These are phyloP conservation scores for Dolomedes plantarius DNA, from an alignment of 2,888 invertebrate species.

Conservation along the genomic window DNA sequence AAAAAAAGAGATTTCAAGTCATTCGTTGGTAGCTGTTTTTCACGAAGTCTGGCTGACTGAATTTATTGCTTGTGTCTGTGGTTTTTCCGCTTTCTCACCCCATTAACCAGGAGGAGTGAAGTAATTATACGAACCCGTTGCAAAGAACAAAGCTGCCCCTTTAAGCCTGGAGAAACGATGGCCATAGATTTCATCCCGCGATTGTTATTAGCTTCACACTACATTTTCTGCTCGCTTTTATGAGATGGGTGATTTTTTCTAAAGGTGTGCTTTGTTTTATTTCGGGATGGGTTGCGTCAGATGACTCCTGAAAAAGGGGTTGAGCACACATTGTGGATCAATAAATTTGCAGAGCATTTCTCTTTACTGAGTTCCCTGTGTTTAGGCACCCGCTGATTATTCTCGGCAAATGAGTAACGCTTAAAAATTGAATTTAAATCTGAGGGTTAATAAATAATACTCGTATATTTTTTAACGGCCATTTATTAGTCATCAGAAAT, in stretches of 20 bases:
- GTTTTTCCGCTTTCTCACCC: slow-evolving; percentile 48
- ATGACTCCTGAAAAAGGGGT: background rate
- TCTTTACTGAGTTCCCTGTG: no score
- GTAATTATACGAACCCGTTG: slow-evolving; percentile 36
- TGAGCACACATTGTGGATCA: background rate
- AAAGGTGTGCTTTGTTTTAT: slow-evolving; percentile 3
- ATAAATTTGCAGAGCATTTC: background rate
- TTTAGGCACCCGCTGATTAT: no score
- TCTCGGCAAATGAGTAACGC: no score
- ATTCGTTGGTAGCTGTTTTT: background rate
- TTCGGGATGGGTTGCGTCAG: background rate
- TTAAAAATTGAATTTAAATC: no score
- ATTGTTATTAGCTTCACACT: slow-evolving; percentile 30
- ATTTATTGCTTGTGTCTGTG: slow-evolving; percentile 42
- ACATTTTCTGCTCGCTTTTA: slow-evolving; percentile 16
- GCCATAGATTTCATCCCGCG: slow-evolving; percentile 27
- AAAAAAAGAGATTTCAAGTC: background rate
- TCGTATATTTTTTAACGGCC: no score
- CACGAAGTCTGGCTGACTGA: background rate
- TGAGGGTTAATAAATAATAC: no score
- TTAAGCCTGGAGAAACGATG: slow-evolving; percentile 23
- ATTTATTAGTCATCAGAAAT: no score
- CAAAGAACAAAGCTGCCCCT: slow-evolving; percentile 39
- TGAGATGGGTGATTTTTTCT: background rate
- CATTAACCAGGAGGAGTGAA: slow-evolving; percentile 48